Evolutionary conservation across 2,797 vertebrate species (phyloP), one percentile per base, ranked within the genome.

Genomic region (Lagorchestes hirsutus): DNA sequence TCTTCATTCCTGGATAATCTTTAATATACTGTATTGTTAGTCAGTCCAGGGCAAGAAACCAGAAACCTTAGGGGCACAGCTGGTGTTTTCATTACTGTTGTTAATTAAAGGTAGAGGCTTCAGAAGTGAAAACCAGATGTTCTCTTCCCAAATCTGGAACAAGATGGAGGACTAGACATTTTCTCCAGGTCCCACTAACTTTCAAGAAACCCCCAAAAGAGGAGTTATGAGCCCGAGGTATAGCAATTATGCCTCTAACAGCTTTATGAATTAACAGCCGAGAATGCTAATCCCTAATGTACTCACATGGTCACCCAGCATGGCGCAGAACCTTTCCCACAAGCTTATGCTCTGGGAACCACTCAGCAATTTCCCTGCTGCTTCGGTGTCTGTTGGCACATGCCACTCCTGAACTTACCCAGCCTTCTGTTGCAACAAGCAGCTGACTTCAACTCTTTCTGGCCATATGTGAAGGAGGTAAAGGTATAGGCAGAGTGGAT

Each of bases 1-100:
- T 87, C 74, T 87, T 87, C 74, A 87, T 87, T 87, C 74, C 74
- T 87, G 74, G 74, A 87, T 87, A 87, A 87, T 87, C 74, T 87
- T 87, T 87, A 87, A 87, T 87, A 87, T 87, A 87, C 74, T 87
- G 74, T 87, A 87, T 87, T 87, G 74, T 87, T 50, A 87, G 74
- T 87, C 74, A 87, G 74, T 87, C 74, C 74, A 87, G 74, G 74
- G 74, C 74, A 87, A 87, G 74, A 87, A 87, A 87, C 74, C 74
- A 87, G 74, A 87, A 87, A 87, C 74, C 74, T 87, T 87, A 87
- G 74, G 74, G 74, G 74, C 74, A 87, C 74, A 87, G 74, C 74
- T 87, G 74, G 74, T 87, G 74, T 87, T 87, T 87, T 87, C 74
- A 87, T 87, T 87, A 87, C 74, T 87, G 74, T 40, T 87, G 74